Percentiles rank a stretch among this genome's conserved stretches.
Conservation (phyloP, 2,888 invertebrate genomes). For the Nomada ferruginata region DNA sequence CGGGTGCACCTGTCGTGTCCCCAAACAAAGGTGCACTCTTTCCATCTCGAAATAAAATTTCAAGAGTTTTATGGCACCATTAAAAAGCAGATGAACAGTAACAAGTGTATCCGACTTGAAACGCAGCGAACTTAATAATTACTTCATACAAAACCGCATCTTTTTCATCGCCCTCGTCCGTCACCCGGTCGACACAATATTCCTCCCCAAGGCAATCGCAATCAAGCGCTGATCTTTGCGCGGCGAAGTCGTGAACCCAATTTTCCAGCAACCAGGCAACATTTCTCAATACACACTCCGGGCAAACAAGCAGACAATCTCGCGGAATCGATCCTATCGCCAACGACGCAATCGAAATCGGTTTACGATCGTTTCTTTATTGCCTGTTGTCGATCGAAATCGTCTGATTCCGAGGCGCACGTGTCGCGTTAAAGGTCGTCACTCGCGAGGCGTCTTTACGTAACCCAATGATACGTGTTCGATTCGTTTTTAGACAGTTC, state of each 20-base stretch:
- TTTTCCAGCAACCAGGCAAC: not conserved
- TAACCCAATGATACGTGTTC: constrained; percentile 20
- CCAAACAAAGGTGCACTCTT: too few species aligned
- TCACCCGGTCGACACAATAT: too few species aligned
- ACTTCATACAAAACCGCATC: too few species aligned
- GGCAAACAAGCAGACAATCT: constrained; percentile 9
- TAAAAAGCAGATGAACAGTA: too few species aligned
- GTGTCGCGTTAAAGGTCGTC: constrained; percentile 18
- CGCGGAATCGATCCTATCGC: constrained; percentile 17
- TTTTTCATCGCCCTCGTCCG: too few species aligned
- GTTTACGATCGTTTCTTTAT: constrained; percentile 27
- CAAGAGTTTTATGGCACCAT: too few species aligned
- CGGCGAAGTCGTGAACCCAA: not conserved
- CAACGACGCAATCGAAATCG: constrained; percentile 22
- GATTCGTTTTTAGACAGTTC: constrained; percentile 6
- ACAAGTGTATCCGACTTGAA: too few species aligned
- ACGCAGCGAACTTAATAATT: too few species aligned
- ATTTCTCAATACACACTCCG: not conserved
- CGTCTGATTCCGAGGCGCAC: not conserved
- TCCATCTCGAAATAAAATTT: too few species aligned
- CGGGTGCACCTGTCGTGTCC: too few species aligned
- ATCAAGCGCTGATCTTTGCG: too few species aligned
- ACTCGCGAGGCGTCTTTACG: constrained; percentile 5
- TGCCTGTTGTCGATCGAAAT: constrained; percentile 18
- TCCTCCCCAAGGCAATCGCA: too few species aligned